Conservation (phyloP, 2,797 vertebrate genomes). For the Martes flavigula region DNA sequence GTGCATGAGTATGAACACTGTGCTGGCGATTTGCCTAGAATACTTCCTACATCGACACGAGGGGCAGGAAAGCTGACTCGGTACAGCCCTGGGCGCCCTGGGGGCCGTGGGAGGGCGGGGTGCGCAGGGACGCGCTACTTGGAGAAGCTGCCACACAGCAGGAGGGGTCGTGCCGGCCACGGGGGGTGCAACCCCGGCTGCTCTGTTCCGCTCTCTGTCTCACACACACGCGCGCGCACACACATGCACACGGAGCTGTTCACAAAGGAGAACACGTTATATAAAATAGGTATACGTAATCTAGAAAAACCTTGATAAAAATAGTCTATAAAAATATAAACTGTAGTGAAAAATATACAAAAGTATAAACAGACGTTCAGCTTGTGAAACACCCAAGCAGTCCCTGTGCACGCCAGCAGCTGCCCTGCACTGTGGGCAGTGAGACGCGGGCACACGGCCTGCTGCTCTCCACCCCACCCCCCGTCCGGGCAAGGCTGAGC, state of each 20-base stretch:
- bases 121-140: too few relatives aligned
- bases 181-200: too few relatives aligned
- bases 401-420: accelerated
- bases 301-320: constrained; percentile 60
- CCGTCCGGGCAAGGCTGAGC: neutral
- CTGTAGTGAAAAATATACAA: constrained; percentile 67
- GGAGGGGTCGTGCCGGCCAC: too few relatives aligned
- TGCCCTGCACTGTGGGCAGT: accelerated
- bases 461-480: neutral
- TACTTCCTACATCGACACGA: neutral
- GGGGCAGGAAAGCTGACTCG: neutral
- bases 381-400: neutral
- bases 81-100: neutral
- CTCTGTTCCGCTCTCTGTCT: too few relatives aligned
- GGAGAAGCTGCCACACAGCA: too few relatives aligned
- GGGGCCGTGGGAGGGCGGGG: accelerated
- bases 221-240: too few relatives aligned
- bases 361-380: constrained; percentile 20
- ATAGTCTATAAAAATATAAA: constrained; percentile 76
- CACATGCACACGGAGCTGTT: neutral
- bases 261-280: constrained; percentile 17
- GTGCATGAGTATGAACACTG: neutral
- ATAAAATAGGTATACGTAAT: constrained; percentile 19
- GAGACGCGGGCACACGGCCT: too few relatives aligned
- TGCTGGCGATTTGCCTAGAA: constrained; percentile 4